These are phyloP conservation scores for Nipponacmea schrenckii DNA, from an alignment of 2,888 invertebrate species.

Conservation along the genomic window DNA sequence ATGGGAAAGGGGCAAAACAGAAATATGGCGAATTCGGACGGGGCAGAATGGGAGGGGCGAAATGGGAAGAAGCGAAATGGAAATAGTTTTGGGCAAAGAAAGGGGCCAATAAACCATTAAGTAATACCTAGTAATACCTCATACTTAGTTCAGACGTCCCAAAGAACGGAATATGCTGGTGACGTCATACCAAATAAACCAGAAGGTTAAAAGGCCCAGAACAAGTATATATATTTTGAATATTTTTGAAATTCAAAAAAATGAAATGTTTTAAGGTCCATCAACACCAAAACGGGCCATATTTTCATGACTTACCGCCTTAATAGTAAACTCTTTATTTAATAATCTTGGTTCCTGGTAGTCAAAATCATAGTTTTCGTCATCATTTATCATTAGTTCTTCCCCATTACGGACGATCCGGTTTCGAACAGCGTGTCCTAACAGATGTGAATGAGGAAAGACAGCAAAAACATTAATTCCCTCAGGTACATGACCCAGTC, in stretches of 20 bases:
- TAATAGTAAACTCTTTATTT: slow-evolving; percentile 23
- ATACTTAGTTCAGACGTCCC: too few species aligned
- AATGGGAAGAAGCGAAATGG: too few species aligned
- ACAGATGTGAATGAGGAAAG: slow-evolving; percentile 44
- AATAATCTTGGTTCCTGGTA: slow-evolving; percentile 38
- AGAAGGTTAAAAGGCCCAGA: not conserved
- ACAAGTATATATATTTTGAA: not conserved
- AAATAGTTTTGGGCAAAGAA: too few species aligned
- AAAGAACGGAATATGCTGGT: too few species aligned
- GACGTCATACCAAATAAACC: too few species aligned
- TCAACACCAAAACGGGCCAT: too few species aligned
- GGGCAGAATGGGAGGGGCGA: too few species aligned
- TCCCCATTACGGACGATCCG: slow-evolving; percentile 42
- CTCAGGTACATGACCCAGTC: not conserved
- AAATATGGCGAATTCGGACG: too few species aligned
- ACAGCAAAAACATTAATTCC: slow-evolving; percentile 42
- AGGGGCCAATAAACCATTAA: too few species aligned
- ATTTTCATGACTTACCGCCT: not conserved
- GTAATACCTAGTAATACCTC: too few species aligned
- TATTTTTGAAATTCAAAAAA: not conserved
- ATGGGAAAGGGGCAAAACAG: too few species aligned
- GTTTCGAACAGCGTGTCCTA: slow-evolving; percentile 36
- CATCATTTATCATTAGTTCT: slow-evolving; percentile 39
- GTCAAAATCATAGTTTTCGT: slow-evolving; percentile 49
- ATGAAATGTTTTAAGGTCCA: too few species aligned